phyloP scores from a whole-genome alignment of 2,888 invertebrate species.

The Aromia moschata region DNA sequence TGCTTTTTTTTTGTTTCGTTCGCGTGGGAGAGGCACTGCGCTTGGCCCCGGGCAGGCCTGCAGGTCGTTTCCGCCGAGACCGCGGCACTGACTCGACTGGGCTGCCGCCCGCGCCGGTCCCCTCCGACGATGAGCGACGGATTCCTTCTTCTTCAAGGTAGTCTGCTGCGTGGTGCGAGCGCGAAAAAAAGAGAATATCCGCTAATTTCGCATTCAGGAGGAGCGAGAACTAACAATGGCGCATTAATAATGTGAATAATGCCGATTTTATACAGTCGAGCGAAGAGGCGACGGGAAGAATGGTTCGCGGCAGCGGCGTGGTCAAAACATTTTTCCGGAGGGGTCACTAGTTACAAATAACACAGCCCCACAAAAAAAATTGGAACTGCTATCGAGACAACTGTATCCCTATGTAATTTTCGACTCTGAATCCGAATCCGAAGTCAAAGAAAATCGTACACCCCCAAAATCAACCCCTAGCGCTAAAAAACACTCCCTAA shows the following conservation, averaged over 20 bases:
- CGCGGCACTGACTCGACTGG: conserved; percentile 16
- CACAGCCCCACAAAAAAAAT: too few relatives aligned
- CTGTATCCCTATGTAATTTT: too few relatives aligned
- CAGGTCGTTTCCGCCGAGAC: conserved; percentile 7
- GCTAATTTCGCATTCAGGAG: conserved; percentile 40
- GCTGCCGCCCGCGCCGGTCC: conserved; percentile 1
- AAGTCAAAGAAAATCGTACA: too few relatives aligned
- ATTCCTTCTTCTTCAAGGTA: conserved; percentile 31
- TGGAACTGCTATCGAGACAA: too few relatives aligned
- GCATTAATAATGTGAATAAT: conserved; percentile 39
- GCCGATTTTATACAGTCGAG: conserved; percentile 14
- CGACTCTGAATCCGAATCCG: too few relatives aligned
- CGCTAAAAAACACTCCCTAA: too few relatives aligned
- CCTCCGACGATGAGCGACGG: conserved; percentile 8
- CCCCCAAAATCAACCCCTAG: too few relatives aligned
- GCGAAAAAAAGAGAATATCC: conserved; percentile 23
- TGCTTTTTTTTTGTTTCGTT: not conserved
- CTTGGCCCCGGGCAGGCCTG: conserved; percentile 13
- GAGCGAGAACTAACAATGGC: conserved; percentile 38
- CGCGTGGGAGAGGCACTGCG: conserved; percentile 7
- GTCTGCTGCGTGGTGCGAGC: conserved; percentile 21
- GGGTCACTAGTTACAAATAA: too few relatives aligned
- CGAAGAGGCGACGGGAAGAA: not conserved
- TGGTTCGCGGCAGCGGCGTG: conserved; percentile 5
- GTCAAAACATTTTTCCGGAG: not conserved